phyloP scores from a whole-genome alignment of 2,888 invertebrate genomes.

The Ypsolopha sequella region DNA sequence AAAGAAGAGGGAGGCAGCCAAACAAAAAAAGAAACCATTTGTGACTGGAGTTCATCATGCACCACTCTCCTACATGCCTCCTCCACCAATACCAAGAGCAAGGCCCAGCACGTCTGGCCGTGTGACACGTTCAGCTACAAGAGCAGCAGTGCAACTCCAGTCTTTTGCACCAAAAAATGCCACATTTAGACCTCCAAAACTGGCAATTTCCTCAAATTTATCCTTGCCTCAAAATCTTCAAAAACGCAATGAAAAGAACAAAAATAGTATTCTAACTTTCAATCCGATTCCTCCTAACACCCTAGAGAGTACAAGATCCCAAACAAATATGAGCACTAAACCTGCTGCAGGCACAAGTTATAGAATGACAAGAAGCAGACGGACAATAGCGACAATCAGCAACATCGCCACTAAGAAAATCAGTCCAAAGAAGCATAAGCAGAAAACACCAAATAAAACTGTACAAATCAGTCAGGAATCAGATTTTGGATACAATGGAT shows the following conservation, averaged over 20 bases:
- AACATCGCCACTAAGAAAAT: neutral
- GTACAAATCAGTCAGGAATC: neutral
- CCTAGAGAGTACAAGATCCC: neutral
- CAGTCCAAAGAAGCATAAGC: neutral
- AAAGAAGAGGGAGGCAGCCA: conserved; percentile 34
- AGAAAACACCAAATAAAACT: neutral
- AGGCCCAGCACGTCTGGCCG: conserved; percentile 41
- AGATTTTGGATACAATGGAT: no score
- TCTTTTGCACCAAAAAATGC: conserved; percentile 66
- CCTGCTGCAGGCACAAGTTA: neutral
- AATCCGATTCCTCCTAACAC: neutral
- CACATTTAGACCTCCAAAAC: conserved; percentile 18
- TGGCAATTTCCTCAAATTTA: conserved; percentile 4
- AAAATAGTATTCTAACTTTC: neutral
- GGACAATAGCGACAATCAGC: neutral
- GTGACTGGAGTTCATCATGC: conserved; percentile 33
- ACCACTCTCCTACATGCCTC: conserved; percentile 31
- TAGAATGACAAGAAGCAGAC: neutral
- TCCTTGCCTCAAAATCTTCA: conserved; percentile 16
- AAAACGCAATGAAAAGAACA: conserved; percentile 14
- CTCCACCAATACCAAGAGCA: conserved; percentile 32
- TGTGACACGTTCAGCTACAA: conserved; percentile 36
- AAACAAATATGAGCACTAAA: neutral
- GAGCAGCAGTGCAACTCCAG: conserved; percentile 4
- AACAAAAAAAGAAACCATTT: conserved; percentile 51